Percentiles rank a stretch among this genome's conserved stretches.
Evolutionary conservation across 2,113 vertebrate genomes (phyloP).

Genomic region (Sander vitreus): DNA sequence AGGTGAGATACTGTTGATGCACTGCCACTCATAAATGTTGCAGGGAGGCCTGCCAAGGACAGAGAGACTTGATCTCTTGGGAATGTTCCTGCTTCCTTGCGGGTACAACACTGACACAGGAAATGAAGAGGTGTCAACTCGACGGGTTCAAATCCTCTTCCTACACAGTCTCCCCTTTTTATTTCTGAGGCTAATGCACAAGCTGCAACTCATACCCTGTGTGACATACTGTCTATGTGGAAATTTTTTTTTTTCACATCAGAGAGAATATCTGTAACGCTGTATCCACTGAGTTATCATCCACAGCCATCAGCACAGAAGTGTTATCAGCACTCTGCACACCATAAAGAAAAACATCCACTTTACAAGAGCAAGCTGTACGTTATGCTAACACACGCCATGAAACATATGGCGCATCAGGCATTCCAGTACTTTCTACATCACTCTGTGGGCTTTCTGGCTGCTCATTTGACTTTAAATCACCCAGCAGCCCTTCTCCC

Average conservation of each 20-base stretch:
- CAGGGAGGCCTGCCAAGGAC: slow-evolving; percentile 36
- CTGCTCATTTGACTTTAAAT: slow-evolving; percentile 61
- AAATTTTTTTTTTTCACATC: neutral
- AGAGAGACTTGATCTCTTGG: slow-evolving; percentile 29
- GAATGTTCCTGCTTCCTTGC: slow-evolving; percentile 25
- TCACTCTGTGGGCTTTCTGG: slow-evolving; percentile 33
- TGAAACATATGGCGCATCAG: slow-evolving; percentile 49
- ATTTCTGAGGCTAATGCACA: slow-evolving; percentile 28
- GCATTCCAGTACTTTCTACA: slow-evolving; percentile 23
- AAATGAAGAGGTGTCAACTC: slow-evolving; percentile 42
- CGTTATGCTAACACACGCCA: slow-evolving; percentile 45
- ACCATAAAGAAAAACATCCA: slow-evolving; percentile 53
- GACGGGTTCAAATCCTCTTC: slow-evolving; percentile 34
- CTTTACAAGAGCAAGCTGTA: slow-evolving; percentile 49
- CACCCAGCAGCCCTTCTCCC: slow-evolving; percentile 44
- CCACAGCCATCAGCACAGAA: slow-evolving; percentile 45
- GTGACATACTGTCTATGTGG: slow-evolving; percentile 2
- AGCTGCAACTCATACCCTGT: slow-evolving; percentile 16
- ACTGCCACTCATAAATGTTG: slow-evolving; percentile 44
- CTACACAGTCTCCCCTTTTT: slow-evolving; percentile 6
- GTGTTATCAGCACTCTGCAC: slow-evolving; percentile 53
- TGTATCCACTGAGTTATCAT: slow-evolving; percentile 25
- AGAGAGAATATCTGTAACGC: neutral
- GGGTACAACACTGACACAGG: slow-evolving; percentile 23
- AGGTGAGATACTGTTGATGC: slow-evolving; percentile 21